These are phyloP conservation scores for Pegea sp. DNA, from an alignment of 23 tunicate genomes.

Conservation along the genomic window DNA sequence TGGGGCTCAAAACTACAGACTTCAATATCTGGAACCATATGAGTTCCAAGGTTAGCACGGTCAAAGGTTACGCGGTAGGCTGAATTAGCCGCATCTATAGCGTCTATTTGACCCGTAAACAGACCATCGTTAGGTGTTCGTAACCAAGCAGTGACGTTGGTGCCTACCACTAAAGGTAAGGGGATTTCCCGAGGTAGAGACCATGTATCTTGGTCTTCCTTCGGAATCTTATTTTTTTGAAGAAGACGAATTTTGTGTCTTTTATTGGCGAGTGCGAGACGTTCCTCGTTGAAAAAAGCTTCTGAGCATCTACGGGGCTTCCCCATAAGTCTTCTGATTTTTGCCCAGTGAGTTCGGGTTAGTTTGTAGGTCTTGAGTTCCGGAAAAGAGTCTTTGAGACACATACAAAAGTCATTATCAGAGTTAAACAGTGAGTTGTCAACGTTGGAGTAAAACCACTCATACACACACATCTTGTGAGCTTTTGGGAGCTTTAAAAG, in stretches of 20 bases:
- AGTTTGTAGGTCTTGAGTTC: constrained; percentile 20
- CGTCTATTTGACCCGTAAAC: constrained; percentile 79
- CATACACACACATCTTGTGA: constrained; percentile 84
- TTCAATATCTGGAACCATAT: constrained; percentile 47
- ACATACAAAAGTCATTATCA: constrained; percentile 63
- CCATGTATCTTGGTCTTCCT: constrained; percentile 35
- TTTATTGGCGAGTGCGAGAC: constrained; percentile 36
- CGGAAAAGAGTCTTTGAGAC: constrained; percentile 84
- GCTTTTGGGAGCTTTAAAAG: constrained; percentile 76
- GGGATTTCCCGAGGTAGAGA: constrained; percentile 34
- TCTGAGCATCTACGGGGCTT: constrained; percentile 31
- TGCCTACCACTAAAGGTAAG: constrained; percentile 62
- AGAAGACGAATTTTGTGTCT: constrained; percentile 31
- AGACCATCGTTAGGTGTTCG: constrained; percentile 60
- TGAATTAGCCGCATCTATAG: constrained; percentile 48
- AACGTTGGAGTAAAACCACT: constrained; percentile 86
- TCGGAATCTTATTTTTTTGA: constrained; percentile 51
- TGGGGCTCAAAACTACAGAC: constrained; percentile 80
- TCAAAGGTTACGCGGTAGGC: constrained; percentile 73
- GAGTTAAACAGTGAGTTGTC: constrained; percentile 39
- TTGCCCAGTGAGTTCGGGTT: constrained; percentile 83
- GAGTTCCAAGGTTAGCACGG: constrained; percentile 50
- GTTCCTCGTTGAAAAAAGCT: constrained; percentile 69
- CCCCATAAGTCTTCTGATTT: constrained; percentile 30
- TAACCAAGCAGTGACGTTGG: constrained; percentile 69